Conservation (phyloP, 2,888 invertebrate species). For the Pecten maximus region DNA sequence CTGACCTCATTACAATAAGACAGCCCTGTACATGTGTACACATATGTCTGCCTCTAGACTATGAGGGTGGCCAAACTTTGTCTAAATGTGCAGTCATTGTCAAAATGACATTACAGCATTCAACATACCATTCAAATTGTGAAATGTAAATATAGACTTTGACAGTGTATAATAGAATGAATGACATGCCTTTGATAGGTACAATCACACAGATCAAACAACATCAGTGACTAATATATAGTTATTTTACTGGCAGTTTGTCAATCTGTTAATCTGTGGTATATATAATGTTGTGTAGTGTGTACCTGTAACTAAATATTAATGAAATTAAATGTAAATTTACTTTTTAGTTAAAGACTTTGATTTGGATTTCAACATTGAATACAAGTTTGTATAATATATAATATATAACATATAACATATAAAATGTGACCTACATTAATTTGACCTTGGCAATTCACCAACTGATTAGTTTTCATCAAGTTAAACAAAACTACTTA, state of each 20-base stretch:
- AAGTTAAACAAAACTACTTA: no score
- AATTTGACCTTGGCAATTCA: no score
- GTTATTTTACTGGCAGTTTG: neutral
- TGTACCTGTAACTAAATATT: no score
- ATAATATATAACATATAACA: no score
- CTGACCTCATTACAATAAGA: neutral
- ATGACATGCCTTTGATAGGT: neutral
- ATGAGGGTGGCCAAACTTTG: neutral
- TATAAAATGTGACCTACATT: no score
- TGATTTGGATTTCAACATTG: no score
- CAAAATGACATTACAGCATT: neutral
- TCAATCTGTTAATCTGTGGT: neutral
- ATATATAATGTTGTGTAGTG: neutral
- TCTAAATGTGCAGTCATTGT: neutral
- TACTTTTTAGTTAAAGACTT: no score
- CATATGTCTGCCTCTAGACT: neutral
- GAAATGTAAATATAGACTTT: slow-evolving; percentile 18
- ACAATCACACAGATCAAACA: neutral
- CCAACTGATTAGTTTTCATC: no score
- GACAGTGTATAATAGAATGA: neutral
- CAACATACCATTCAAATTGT: neutral
- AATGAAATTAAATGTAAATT: no score
- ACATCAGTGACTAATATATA: neutral
- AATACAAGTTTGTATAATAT: no score
- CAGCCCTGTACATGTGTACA: neutral